These are phyloP conservation scores for Peromyscus aztecus DNA, from an alignment of 2,797 vertebrate genomes.

Conservation along the genomic window DNA sequence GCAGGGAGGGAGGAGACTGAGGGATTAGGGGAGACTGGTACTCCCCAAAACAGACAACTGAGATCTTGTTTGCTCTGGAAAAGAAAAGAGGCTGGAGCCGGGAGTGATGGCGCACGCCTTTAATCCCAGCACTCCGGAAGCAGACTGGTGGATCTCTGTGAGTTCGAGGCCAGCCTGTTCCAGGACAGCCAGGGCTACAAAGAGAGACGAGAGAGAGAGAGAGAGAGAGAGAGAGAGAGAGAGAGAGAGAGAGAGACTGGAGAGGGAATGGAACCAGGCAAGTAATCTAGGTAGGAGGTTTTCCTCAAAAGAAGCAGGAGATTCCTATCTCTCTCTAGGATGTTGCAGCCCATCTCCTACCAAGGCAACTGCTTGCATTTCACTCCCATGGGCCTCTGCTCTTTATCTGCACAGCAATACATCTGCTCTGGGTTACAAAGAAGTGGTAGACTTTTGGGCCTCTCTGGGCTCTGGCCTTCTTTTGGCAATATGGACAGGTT, in stretches of 20 bases:
- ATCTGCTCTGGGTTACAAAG: neutral
- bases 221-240: too few species aligned
- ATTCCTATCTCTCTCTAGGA: neutral
- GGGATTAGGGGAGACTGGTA: neutral
- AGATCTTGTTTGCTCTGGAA: constrained; percentile 7
- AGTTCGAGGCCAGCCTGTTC: neutral
- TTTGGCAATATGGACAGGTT: neutral
- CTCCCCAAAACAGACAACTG: neutral
- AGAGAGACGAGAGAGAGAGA: neutral
- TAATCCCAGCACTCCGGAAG: neutral
- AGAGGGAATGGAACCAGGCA: neutral
- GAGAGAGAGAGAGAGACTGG: neutral
- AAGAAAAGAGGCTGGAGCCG: neutral
- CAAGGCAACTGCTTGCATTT: neutral
- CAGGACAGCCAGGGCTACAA: neutral
- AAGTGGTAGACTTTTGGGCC: neutral
- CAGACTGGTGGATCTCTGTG: neutral
- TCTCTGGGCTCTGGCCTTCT: constrained; percentile 25
- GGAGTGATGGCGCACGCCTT: neutral
- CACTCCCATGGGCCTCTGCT: neutral
- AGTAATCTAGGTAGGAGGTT: neutral
- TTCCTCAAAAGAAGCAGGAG: neutral
- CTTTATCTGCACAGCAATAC: neutral
- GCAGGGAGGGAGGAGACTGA: neutral
- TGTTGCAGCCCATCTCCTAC: neutral